phyloP scores from a whole-genome alignment of 2,797 vertebrate genomes.

The Gorsachius magnificus region DNA sequence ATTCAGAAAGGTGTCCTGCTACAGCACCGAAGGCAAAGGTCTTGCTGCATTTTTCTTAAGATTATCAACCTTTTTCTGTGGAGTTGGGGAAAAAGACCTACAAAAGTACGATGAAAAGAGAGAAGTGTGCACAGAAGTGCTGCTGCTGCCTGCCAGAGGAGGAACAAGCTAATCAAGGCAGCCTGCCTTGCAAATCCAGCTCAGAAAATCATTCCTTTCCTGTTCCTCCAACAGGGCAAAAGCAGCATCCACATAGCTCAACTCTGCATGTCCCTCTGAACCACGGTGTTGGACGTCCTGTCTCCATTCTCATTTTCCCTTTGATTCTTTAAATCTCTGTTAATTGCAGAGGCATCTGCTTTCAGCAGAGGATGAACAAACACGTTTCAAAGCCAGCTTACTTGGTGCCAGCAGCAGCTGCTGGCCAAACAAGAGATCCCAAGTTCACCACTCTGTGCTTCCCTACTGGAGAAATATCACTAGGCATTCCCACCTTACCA shows the following conservation, averaged over 20 bases:
- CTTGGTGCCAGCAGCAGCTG: slow-evolving; percentile 21
- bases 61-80: not conserved
- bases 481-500: not conserved
- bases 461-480: not conserved
- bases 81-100: not conserved
- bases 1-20: not conserved
- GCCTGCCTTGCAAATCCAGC: not conserved
- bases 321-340: not conserved
- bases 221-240: not conserved
- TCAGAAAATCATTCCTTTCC: not conserved
- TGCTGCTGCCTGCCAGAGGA: not conserved
- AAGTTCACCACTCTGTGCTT: not conserved
- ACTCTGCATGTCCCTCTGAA: not conserved
- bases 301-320: not conserved
- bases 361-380: not conserved
- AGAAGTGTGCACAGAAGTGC: not conserved
- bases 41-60: not conserved
- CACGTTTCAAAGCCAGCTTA: not conserved
- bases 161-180: not conserved
- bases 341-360: slow-evolving; percentile 32
- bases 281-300: not conserved
- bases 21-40: not conserved
- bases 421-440: not conserved
- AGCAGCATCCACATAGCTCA: not conserved
- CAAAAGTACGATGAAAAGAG: not conserved